Evolutionary conservation across 2,113 vertebrate species (phyloP).

Genomic region (Clinocottus analis): DNA sequence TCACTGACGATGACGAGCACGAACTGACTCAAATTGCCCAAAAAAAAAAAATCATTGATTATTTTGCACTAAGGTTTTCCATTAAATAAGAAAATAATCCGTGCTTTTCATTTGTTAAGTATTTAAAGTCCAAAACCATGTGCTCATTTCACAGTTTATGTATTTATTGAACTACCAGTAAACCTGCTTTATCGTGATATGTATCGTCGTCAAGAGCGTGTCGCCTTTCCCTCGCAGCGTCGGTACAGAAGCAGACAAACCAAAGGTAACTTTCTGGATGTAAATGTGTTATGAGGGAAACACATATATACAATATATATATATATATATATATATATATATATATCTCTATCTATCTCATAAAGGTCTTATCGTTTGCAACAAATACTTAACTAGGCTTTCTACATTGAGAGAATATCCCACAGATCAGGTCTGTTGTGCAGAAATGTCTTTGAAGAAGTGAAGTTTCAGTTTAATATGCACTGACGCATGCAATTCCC

Average conservation of each 20-base stretch:
- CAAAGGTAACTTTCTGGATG: constrained; percentile 77
- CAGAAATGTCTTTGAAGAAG: constrained; percentile 49
- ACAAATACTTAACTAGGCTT: constrained; percentile 12
- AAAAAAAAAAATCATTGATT: background rate
- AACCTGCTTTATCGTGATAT: background rate
- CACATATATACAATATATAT: no score
- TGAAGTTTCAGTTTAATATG: constrained; percentile 62
- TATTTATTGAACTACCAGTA: background rate
- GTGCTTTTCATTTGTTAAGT: background rate
- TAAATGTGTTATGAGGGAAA: constrained; percentile 56
- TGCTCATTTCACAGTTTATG: background rate
- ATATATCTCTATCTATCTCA: no score
- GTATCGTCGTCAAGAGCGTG: background rate
- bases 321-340: no score
- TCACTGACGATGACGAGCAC: background rate
- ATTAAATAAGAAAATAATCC: background rate
- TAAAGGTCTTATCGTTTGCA: background rate
- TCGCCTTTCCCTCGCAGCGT: background rate
- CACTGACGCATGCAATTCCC: constrained; percentile 75
- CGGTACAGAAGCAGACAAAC: constrained; percentile 71
- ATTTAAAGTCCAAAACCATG: background rate
- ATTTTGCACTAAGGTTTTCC: background rate
- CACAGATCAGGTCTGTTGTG: constrained; percentile 44
- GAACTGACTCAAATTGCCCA: background rate
- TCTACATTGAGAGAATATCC: constrained; percentile 17